A percentile compares a stretch with the other conserved stretches of the same genome.
Conservation (phyloP, 2,113 vertebrate genomes). For the Archocentrus centrarchus region DNA sequence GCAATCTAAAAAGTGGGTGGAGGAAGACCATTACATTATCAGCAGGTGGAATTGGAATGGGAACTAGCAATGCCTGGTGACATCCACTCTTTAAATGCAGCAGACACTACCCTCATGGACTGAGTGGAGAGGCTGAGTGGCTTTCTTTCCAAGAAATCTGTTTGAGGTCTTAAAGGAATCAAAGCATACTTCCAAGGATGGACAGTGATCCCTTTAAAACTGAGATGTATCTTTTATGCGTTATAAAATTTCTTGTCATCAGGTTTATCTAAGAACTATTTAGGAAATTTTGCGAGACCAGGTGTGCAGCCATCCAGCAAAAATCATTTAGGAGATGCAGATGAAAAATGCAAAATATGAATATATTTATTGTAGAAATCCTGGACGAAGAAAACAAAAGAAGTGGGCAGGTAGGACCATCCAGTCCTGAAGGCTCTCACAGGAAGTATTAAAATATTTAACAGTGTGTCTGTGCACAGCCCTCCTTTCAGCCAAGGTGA, state of each 20-base stretch:
- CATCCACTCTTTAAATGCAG: constrained; percentile 28
- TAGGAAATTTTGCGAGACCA: background rate
- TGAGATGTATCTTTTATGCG: too few species aligned
- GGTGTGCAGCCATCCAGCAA: background rate
- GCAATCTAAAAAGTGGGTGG: constrained; percentile 14
- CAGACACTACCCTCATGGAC: constrained; percentile 25
- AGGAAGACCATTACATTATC: constrained; percentile 1
- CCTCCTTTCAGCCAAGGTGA: background rate
- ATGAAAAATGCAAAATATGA: background rate
- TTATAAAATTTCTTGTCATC: background rate
- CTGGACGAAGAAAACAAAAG: background rate
- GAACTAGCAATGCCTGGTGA: constrained; percentile 17
- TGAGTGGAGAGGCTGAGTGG: constrained; percentile 13
- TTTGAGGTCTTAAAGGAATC: background rate
- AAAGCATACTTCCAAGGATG: background rate
- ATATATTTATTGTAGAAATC: background rate
- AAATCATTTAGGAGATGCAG: background rate
- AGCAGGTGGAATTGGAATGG: constrained; percentile 11
- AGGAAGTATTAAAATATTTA: background rate
- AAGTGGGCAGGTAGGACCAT: background rate
- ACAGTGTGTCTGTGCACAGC: background rate
- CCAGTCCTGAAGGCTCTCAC: background rate
- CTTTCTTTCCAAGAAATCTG: constrained; percentile 9
- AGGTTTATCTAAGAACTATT: background rate
- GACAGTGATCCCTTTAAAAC: background rate